phyloP scores from a whole-genome alignment of 1,140 invertebrate species.

The Euwallacea similis region DNA sequence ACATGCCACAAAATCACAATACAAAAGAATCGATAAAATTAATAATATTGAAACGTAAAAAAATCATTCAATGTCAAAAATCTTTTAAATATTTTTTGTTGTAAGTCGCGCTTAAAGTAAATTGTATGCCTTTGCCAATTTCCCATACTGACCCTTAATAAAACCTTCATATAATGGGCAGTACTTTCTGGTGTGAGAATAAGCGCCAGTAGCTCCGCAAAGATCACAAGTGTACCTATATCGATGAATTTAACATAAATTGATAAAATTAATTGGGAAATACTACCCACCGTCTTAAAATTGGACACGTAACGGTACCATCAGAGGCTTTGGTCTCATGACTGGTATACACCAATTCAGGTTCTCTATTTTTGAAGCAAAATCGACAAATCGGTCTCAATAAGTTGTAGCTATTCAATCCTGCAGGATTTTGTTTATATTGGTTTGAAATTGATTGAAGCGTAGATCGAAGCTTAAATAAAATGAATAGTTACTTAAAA shows the following conservation, averaged over 20 bases:
- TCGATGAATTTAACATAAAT: background rate
- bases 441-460: too few relatives aligned
- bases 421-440: too few relatives aligned
- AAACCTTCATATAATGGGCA: constrained; percentile 5
- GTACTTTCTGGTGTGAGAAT: constrained; percentile 27
- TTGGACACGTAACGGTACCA: constrained; percentile 12
- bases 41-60: too few relatives aligned
- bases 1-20: too few relatives aligned
- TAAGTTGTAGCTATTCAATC: too few relatives aligned
- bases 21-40: too few relatives aligned
- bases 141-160: background rate
- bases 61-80: too few relatives aligned
- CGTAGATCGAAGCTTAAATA: too few relatives aligned
- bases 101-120: too few relatives aligned
- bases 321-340: constrained; percentile 5
- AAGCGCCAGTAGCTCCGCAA: constrained; percentile 15
- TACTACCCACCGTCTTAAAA: constrained; percentile 15
- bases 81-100: too few relatives aligned
- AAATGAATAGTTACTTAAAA: too few relatives aligned
- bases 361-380: constrained; percentile 23
- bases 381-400: background rate
- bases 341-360: constrained; percentile 2
- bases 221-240: constrained; percentile 22
- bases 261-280: background rate
- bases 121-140: background rate